These are phyloP conservation scores for Nipponia nippon DNA, from an alignment of 2,113 vertebrate species.

Conservation along the genomic window DNA sequence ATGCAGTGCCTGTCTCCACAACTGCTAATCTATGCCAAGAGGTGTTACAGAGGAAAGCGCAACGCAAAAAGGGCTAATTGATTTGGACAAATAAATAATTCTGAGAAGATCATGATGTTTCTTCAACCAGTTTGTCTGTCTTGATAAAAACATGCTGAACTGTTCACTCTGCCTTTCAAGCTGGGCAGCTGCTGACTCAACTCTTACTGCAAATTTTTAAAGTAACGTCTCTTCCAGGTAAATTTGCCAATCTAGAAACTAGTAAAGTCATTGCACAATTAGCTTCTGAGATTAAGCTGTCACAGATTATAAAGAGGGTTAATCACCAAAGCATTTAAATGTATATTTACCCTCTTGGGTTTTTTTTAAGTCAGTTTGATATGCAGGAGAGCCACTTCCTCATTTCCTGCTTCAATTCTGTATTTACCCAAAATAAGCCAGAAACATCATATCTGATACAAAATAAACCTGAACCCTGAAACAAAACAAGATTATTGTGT, in stretches of 20 bases:
- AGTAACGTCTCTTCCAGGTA: neutral
- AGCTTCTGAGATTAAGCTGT: neutral
- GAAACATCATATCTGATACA: neutral
- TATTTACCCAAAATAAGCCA: neutral
- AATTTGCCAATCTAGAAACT: neutral
- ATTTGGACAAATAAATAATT: neutral
- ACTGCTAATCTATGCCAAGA: neutral
- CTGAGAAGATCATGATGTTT: neutral
- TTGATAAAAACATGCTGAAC: neutral
- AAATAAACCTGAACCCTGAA: neutral
- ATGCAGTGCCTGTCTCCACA: neutral
- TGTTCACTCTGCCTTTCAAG: neutral
- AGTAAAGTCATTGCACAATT: neutral
- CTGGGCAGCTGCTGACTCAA: neutral
- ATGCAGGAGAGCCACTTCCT: neutral
- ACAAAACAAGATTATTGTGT: neutral
- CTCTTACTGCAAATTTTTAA: neutral
- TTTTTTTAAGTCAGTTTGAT: neutral
- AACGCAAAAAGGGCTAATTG: neutral
- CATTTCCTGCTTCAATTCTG: neutral
- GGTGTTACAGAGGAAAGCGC: neutral
- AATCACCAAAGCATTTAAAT: neutral
- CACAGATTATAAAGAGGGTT: neutral
- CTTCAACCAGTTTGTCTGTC: neutral
- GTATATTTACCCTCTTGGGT: neutral